phyloP scores from a whole-genome alignment of 2,888 invertebrate species.

The Oxyscelio sp. region DNA sequence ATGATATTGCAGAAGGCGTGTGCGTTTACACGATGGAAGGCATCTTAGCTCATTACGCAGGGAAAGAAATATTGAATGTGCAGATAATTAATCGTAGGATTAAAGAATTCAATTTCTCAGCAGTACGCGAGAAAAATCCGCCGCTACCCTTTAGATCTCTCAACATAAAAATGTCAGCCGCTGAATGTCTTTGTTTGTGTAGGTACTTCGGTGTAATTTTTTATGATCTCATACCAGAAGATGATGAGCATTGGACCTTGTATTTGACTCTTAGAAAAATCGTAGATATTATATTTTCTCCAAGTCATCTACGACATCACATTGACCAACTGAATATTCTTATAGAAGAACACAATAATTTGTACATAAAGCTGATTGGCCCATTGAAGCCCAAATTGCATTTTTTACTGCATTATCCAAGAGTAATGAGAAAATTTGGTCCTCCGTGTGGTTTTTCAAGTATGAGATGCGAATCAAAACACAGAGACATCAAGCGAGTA shows the following conservation, averaged over 20 bases:
- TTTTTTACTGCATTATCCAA: no score
- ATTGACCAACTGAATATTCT: constrained; percentile 23
- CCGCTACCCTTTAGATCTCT: constrained; percentile 8
- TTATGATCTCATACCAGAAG: constrained; percentile 19
- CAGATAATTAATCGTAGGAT: constrained; percentile 17
- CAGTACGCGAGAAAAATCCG: constrained; percentile 18
- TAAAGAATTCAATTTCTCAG: constrained; percentile 21
- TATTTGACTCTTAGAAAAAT: constrained; percentile 45
- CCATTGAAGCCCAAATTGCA: constrained; percentile 17
- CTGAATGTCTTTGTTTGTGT: constrained; percentile 39
- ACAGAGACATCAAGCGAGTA: constrained; percentile 1
- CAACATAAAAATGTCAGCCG: constrained; percentile 42
- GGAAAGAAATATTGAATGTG: not conserved
- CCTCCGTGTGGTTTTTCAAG: not conserved
- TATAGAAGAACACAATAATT: constrained; percentile 33
- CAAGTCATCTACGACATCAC: not conserved
- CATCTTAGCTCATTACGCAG: not conserved
- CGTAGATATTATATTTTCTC: constrained; percentile 19
- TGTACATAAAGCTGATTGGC: constrained; percentile 7
- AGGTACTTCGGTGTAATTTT: constrained; percentile 40
- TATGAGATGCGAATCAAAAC: constrained; percentile 12
- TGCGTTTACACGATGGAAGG: constrained; percentile 31
- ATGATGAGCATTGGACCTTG: constrained; percentile 31
- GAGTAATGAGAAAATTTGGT: constrained; percentile 10
- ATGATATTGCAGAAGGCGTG: no score